These are phyloP conservation scores for Notocelia uddmanniana DNA, from an alignment of 2,888 invertebrate species.

Conservation along the genomic window DNA sequence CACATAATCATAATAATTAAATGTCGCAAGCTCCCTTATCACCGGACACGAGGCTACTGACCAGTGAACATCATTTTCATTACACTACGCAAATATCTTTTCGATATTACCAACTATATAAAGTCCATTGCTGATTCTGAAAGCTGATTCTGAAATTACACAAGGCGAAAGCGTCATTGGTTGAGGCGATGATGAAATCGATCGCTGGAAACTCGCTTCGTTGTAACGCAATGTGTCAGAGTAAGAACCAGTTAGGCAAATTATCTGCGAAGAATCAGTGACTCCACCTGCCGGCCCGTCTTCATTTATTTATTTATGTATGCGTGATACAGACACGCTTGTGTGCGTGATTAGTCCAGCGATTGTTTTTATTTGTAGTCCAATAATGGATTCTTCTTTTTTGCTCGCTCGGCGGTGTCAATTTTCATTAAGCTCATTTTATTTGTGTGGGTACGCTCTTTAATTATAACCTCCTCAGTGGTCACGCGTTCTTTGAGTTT, in stretches of 20 bases:
- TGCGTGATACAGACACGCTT: slow-evolving; percentile 45
- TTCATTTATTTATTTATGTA: slow-evolving; percentile 64
- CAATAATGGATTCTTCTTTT: slow-evolving; percentile 40
- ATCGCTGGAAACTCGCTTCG: slow-evolving; percentile 45
- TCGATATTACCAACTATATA: slow-evolving; percentile 6
- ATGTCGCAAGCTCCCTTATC: slow-evolving; percentile 72
- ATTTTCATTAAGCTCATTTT: slow-evolving; percentile 42
- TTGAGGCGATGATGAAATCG: slow-evolving; percentile 35
- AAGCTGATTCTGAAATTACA: neutral
- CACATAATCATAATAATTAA: slow-evolving; percentile 80
- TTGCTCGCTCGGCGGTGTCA: slow-evolving; percentile 31
- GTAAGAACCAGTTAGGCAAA: slow-evolving; percentile 80
- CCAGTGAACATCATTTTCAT: slow-evolving; percentile 58
- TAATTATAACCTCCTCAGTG: slow-evolving; percentile 22
- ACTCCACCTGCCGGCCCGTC: slow-evolving; percentile 75
- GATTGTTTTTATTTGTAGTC: slow-evolving; percentile 48
- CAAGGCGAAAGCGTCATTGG: slow-evolving; percentile 51
- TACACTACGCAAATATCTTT: slow-evolving; percentile 42
- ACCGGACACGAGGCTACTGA: slow-evolving; percentile 70
- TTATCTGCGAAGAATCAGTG: slow-evolving; percentile 79
- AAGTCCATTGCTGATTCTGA: slow-evolving; percentile 45
- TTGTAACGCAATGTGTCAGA: slow-evolving; percentile 67
- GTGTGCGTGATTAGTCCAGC: slow-evolving; percentile 54
- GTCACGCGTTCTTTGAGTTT: neutral
- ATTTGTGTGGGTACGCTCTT: slow-evolving; percentile 34